Conservation (phyloP, 2,888 invertebrate genomes). For the Villa cingulata region DNA sequence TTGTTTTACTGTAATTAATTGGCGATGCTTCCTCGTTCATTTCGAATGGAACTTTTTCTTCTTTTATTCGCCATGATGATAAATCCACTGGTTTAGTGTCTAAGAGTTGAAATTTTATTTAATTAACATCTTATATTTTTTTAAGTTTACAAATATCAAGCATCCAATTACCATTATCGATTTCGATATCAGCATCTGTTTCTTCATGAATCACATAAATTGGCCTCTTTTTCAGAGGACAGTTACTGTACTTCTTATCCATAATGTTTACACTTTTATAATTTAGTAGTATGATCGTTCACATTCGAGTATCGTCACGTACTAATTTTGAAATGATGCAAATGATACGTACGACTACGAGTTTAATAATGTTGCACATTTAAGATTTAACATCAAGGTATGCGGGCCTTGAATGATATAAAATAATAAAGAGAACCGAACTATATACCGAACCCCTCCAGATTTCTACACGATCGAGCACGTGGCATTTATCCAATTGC, state of each 20-base stretch:
- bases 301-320: too few species aligned
- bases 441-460: conserved; percentile 6
- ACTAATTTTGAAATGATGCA: neutral
- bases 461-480: neutral
- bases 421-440: conserved; percentile 2
- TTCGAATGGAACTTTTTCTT: neutral
- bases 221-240: conserved; percentile 33
- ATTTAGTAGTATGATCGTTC: too few species aligned
- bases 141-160: too few species aligned
- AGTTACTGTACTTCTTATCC: conserved; percentile 32
- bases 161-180: too few species aligned
- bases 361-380: neutral
- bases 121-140: too few species aligned
- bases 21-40: neutral
- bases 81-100: conserved; percentile 10
- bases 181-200: conserved; percentile 23
- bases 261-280: conserved; percentile 11
- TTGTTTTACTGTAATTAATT: neutral
- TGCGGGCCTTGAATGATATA: conserved; percentile 4
- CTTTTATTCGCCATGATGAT: neutral
- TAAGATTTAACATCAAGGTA: neutral
- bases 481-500: conserved; percentile 8
- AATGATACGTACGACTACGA: neutral
- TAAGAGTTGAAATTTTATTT: neutral
- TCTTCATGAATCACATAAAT: conserved; percentile 20